Evolutionary conservation across 2,888 invertebrate species (phyloP).

Genomic region (Mesorhabditis sp.): DNA sequence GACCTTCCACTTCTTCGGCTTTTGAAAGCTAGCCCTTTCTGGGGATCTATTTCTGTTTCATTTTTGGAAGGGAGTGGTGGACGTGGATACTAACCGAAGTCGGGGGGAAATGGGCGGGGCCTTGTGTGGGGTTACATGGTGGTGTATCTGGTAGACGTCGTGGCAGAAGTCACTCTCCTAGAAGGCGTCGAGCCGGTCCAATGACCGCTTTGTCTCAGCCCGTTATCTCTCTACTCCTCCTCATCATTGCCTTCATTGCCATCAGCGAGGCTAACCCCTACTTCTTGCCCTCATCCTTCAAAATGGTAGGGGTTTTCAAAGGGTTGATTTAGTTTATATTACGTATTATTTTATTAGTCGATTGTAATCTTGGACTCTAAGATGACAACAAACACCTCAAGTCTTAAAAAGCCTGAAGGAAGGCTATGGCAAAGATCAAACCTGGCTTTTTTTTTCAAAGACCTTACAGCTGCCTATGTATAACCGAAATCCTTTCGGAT

Average conservation of each 20-base stretch:
- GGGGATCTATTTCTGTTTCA: not conserved
- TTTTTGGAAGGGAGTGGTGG: not conserved
- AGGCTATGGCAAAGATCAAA: too few species aligned
- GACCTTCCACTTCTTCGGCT: not conserved
- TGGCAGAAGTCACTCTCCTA: too few species aligned
- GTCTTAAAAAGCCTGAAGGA: too few species aligned
- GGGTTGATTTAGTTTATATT: not conserved
- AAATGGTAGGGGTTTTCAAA: not conserved
- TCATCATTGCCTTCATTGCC: not conserved
- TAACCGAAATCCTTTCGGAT: too few species aligned
- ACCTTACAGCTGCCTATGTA: too few species aligned
- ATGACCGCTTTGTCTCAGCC: not conserved
- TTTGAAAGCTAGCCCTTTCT: not conserved
- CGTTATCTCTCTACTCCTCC: not conserved
- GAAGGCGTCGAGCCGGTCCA: too few species aligned
- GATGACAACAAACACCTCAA: too few species aligned
- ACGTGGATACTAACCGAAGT: not conserved
- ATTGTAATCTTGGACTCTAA: too few species aligned
- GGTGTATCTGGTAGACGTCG: too few species aligned
- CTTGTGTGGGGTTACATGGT: not conserved
- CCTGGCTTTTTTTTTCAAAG: too few species aligned
- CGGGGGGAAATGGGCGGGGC: not conserved
- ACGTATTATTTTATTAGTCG: not conserved
- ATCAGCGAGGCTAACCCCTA: not conserved
- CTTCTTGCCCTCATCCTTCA: conserved; percentile 3